Evolutionary conservation across 2,113 vertebrate genomes (phyloP).

Genomic region (Hippocampus mohnikei): DNA sequence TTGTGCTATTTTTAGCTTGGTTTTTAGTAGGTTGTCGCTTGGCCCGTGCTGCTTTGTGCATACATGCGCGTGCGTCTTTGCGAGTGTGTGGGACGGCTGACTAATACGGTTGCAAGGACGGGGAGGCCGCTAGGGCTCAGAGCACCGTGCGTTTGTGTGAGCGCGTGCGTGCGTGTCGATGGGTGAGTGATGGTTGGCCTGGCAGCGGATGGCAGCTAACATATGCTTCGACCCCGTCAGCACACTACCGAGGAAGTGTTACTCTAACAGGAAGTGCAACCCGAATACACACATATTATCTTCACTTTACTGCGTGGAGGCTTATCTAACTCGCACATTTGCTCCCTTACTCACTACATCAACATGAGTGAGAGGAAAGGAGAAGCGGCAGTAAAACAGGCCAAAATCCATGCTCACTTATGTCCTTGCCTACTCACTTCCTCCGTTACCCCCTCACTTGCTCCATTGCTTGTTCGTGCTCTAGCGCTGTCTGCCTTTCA

Average conservation of each 20-base stretch:
- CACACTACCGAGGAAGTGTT: slow-evolving; percentile 1
- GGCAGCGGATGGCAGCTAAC: slow-evolving; percentile 62
- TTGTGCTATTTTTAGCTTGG: slow-evolving; percentile 18
- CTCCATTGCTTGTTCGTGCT: not conserved
- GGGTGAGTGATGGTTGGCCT: slow-evolving; percentile 58
- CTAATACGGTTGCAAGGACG: slow-evolving; percentile 62
- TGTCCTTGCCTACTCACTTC: not conserved
- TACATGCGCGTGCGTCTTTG: slow-evolving; percentile 6
- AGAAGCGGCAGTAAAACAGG: not conserved
- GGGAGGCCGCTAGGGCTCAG: slow-evolving; percentile 27
- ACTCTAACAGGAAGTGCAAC: not conserved
- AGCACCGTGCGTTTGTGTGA: slow-evolving; percentile 12
- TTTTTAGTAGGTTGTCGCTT: slow-evolving; percentile 10
- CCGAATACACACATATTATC: not conserved
- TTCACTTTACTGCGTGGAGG: no score
- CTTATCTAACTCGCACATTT: not conserved
- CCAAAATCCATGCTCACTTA: not conserved
- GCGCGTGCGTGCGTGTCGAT: slow-evolving; percentile 8
- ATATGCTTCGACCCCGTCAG: slow-evolving; percentile 50
- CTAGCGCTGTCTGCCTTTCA: no score
- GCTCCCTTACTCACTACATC: not conserved
- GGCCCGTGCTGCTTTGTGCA: not conserved
- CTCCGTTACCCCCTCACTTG: not conserved
- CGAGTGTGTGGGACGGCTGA: slow-evolving; percentile 54
- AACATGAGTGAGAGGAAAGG: not conserved